Percentiles rank a stretch among this genome's conserved stretches.
These are phyloP conservation scores for Phallusia fumigata DNA, from an alignment of 23 tunicate genomes.

Conservation along the genomic window DNA sequence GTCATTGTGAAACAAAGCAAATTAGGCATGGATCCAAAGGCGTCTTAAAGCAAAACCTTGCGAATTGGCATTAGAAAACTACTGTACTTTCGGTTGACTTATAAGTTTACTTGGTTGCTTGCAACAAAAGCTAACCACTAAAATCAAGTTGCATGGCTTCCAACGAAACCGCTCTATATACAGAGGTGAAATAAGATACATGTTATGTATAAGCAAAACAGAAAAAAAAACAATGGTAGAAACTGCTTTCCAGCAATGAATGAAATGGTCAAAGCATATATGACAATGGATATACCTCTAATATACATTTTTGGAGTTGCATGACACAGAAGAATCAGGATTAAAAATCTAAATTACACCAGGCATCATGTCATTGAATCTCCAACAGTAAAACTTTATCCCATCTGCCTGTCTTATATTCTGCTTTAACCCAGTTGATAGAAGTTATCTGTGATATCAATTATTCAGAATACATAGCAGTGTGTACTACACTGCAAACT, in stretches of 20 bases:
- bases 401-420: too few species aligned
- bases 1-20: neutral
- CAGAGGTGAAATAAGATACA: constrained; percentile 4
- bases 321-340: neutral
- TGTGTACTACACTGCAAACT: too few species aligned
- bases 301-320: neutral
- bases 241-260: neutral
- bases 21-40: too few species aligned
- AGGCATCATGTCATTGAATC: neutral
- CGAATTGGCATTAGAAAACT: neutral
- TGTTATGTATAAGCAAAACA: neutral
- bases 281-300: neutral
- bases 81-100: neutral
- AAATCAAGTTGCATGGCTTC: neutral
- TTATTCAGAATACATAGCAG: too few species aligned
- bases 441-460: too few species aligned
- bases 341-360: neutral
- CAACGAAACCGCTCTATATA: neutral
- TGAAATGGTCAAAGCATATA: neutral
- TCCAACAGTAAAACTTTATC: too few species aligned
- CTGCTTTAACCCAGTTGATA: too few species aligned
- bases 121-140: neutral
- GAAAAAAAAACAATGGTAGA: neutral
- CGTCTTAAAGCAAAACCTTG: too few species aligned
- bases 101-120: neutral